These are phyloP conservation scores for Autographa pulchrina DNA, from an alignment of 2,888 invertebrate genomes.

Conservation along the genomic window DNA sequence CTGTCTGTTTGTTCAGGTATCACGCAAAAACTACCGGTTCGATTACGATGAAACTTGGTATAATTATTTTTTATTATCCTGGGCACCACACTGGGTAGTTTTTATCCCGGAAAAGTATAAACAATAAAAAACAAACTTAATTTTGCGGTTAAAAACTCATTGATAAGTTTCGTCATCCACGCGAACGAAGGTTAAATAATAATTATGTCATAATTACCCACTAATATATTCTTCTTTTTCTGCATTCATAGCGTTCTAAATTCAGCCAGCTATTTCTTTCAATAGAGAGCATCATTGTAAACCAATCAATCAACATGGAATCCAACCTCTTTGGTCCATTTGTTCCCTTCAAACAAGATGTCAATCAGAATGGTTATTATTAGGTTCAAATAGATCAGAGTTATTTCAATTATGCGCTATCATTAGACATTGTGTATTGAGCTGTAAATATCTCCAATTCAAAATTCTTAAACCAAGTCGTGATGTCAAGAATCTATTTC, in stretches of 20 bases:
- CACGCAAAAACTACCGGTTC: too few species aligned
- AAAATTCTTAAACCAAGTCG: background rate
- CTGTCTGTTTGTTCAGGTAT: too few species aligned
- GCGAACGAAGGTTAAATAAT: too few species aligned
- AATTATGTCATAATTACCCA: too few species aligned
- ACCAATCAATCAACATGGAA: background rate
- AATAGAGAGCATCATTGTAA: background rate
- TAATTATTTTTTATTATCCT: too few species aligned
- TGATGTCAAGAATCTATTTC: background rate
- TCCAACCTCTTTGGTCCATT: background rate
- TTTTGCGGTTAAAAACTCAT: too few species aligned
- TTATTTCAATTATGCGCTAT: constrained; percentile 5
- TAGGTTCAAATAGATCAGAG: background rate
- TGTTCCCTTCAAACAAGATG: background rate
- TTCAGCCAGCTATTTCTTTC: background rate
- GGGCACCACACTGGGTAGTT: too few species aligned
- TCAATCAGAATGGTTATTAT: background rate
- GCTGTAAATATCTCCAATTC: background rate
- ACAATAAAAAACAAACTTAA: too few species aligned
- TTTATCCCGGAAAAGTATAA: too few species aligned
- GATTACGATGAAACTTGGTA: too few species aligned
- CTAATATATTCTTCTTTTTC: too few species aligned
- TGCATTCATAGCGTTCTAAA: background rate
- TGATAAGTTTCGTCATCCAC: too few species aligned
- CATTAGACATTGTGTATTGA: background rate